Base-by-base conservation (phyloP, 2,888 invertebrate genomes). In the Diachrysia chrysitis region DNA sequence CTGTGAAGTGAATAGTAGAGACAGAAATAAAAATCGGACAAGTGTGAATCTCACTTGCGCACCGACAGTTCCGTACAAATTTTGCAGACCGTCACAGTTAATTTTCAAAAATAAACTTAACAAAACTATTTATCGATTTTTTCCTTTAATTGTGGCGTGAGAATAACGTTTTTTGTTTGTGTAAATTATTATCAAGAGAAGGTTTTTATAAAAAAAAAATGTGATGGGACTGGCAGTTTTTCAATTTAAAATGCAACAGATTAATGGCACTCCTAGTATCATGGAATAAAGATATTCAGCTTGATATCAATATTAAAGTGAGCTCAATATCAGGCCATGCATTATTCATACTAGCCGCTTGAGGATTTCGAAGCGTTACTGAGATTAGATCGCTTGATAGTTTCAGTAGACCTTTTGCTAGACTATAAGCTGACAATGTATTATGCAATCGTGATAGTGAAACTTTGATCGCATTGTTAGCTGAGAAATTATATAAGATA, bases 291-390 rank as follows among this genome's bases (percentile, higher is more conserved):
- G 21, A 51, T 51, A 12, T 51, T 62, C 37, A 64, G 29, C 32
- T 60, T 29, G 58, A 23, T 56, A 69, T 55, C 29, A 51, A 51
- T 51, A 51, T 51, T 19, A 21, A 1, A 37, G n/a, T 17, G 48
- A 19, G 19, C 19, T 46, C 63, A 59, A 58, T 57, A 48, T n/a
- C 71, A 17, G 25, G 65, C 54, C 54, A 54, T 81, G 78, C 63
- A 78, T 81, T 70, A 78, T 78, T 81, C 69, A 81, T 78, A 48
- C 35, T n/a, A 21, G 17, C 17, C 14, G 48, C 53, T 42, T 4
- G 10, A 25, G 58, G 60, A 67, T 78, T 69, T 35, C 58, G 63
- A 23, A 35, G 58, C 21, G 21, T 51, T 68, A 62, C 57, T 25
- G 56, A 58, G 65, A 58, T 63, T 57, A 29, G 25, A 57, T 65